Evolutionary conservation across 2,113 vertebrate genomes (phyloP), one percentile per base, ranked within the genome.

Genomic region (Nanger granti): DNA sequence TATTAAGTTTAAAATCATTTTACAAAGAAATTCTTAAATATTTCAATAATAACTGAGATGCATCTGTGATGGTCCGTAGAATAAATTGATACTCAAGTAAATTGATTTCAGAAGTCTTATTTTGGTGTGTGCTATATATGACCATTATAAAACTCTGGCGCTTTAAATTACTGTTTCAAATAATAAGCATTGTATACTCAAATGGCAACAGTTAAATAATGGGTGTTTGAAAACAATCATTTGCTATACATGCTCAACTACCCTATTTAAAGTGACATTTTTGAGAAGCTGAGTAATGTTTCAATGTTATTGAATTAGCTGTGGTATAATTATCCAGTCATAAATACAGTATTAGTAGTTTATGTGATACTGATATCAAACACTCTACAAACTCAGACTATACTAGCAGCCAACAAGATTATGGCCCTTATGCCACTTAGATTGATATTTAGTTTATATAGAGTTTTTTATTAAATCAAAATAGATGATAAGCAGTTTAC

Each of bases 1-100:
- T 82, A 60, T 90, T 90, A 94, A 22, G 44, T 89, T 94, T 86
- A 20, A 97, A 87, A 24, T 79, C 3, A 69, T 86, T 97, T 89
- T 73, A 15, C 34, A 64, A 29, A 59, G 24, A 84, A 44, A 37
- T 89, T 85, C 17, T 60, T 52, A 88, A 94, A 47, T 73, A 88
- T 49, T 76, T 64, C 17, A 83, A 2, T 69, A 18, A 90, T 5
- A 59, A 52, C 34, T 41, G 76, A 91, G 15, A 64, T 2, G 5
- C 44, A 17, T 29, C 52, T 54, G 3, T 80, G 62, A 76, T 34
- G 6, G 0, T 73, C 34, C 10, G 2, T 8, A 69, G 49, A 85
- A 47, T 76, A 49, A 49, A 85, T 37, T 28, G 11, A 20, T 57
- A 64, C 4, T 79, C 10, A 49, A 15, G 4, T 52, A 87, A 80